Percentiles rank a stretch among this genome's conserved stretches.
Conservation (phyloP, 1,140 invertebrate species). For the Goniozus legneri region DNA sequence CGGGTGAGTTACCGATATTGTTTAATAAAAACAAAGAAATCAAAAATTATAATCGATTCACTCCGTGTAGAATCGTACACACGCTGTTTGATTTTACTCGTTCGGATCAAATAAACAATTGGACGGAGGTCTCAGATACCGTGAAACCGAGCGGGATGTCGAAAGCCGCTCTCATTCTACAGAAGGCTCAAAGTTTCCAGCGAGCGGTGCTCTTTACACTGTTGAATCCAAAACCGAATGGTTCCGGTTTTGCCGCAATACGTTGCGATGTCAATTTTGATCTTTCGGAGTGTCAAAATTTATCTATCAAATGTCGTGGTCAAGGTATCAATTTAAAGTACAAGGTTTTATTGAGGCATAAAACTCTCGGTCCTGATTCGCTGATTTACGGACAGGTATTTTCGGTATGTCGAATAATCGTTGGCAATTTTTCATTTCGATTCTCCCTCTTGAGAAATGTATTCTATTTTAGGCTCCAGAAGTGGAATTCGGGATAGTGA, state of each 20-base stretch:
- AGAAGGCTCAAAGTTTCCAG: constrained; percentile 58
- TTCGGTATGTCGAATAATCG: constrained; percentile 43
- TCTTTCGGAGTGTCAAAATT: constrained; percentile 50
- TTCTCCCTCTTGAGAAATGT: background rate
- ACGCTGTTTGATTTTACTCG: constrained; percentile 38
- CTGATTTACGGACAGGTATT: constrained; percentile 64
- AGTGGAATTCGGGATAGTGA: constrained; percentile 55
- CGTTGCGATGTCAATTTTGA: constrained; percentile 53
- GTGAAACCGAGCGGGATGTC: constrained; percentile 61
- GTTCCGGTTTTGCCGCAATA: constrained; percentile 64
- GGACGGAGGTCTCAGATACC: constrained; percentile 63
- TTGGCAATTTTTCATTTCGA: background rate
- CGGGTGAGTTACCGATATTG: background rate
- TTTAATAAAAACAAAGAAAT: background rate
- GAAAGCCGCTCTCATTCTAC: constrained; percentile 59
- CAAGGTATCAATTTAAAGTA: constrained; percentile 56
- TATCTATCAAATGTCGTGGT: constrained; percentile 58
- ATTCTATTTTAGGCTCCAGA: constrained; percentile 55
- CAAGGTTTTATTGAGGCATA: constrained; percentile 63
- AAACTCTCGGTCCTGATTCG: constrained; percentile 58
- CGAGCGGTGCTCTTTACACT: constrained; percentile 64
- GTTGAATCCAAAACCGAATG: constrained; percentile 63
- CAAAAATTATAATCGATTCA: background rate
- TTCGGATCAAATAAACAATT: constrained; percentile 34
- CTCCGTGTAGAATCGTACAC: constrained; percentile 20